Conservation (phyloP, 1,140 invertebrate species). For the Pseudomyrmex sp. region DNA sequence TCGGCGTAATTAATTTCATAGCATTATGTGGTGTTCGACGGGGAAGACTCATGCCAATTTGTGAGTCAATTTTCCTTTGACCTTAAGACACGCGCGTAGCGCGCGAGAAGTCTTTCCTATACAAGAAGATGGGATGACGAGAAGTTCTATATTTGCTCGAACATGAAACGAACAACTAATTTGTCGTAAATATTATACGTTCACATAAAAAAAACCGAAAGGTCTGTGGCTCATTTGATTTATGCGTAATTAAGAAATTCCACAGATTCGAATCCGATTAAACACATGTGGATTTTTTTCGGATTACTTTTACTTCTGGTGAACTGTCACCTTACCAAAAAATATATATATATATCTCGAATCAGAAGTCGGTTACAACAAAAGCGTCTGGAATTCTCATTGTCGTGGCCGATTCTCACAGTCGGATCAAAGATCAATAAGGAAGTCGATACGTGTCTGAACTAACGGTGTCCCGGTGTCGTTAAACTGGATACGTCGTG, state of each 20-base stretch:
- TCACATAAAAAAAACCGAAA: too few relatives aligned
- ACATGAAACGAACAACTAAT: background rate
- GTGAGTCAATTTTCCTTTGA: slow-evolving; percentile 29
- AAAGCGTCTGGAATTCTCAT: slow-evolving; percentile 25
- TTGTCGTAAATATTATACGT: too few relatives aligned
- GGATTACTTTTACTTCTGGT: too few relatives aligned
- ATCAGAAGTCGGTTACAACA: background rate
- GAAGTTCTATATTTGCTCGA: background rate
- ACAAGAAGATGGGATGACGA: background rate
- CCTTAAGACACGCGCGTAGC: background rate
- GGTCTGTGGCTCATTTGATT: too few relatives aligned
- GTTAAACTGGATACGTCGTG: slow-evolving; percentile 56
- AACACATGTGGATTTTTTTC: background rate
- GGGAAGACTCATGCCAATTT: slow-evolving; percentile 12
- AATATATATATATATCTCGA: background rate
- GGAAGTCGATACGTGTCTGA: slow-evolving; percentile 18
- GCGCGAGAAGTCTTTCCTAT: background rate
- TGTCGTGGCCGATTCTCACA: slow-evolving; percentile 2
- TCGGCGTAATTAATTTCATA: slow-evolving; percentile 63
- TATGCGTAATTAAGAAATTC: too few relatives aligned
- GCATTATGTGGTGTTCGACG: slow-evolving; percentile 1
- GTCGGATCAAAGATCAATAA: slow-evolving; percentile 37
- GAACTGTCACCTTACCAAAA: too few relatives aligned
- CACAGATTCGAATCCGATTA: background rate
- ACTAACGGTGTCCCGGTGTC: slow-evolving; percentile 43